These are phyloP conservation scores for Gnatocerus cornutus DNA, from an alignment of 2,888 invertebrate species.

Conservation along the genomic window DNA sequence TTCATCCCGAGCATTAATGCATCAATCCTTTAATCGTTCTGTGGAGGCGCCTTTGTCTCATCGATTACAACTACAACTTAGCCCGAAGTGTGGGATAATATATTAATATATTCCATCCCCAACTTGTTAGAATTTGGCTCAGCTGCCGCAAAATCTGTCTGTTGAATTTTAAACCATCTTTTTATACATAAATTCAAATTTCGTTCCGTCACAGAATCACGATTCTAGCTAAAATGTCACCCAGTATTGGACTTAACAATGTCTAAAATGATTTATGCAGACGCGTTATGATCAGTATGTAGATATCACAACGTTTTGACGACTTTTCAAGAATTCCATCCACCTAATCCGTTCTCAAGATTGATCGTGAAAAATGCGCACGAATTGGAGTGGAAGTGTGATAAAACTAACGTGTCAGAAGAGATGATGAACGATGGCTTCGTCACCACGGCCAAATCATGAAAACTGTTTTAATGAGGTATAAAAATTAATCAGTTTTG, in stretches of 20 bases:
- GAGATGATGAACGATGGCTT: constrained; percentile 39
- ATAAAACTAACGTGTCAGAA: constrained; percentile 41
- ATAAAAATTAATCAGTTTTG: constrained; percentile 35
- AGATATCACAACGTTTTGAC: constrained; percentile 8
- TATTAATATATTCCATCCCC: constrained; percentile 18
- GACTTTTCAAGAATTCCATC: constrained; percentile 7
- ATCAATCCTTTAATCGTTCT: neutral
- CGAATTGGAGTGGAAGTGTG: constrained; percentile 43
- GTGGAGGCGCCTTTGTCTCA: neutral
- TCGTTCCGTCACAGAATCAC: constrained; percentile 11
- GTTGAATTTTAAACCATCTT: constrained; percentile 16
- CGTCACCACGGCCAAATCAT: constrained; percentile 2
- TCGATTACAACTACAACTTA: neutral
- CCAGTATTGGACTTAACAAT: neutral
- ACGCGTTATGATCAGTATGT: constrained; percentile 18
- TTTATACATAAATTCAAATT: constrained; percentile 21
- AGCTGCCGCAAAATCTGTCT: constrained; percentile 11
- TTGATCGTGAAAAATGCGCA: constrained; percentile 39
- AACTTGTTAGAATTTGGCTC: constrained; percentile 23
- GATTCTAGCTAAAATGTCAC: neutral
- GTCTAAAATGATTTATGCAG: constrained; percentile 9
- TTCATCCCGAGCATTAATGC: neutral
- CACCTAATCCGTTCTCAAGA: constrained; percentile 36
- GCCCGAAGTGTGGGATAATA: constrained; percentile 3
- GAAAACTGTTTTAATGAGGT: constrained; percentile 29